Conservation (phyloP, 2,797 vertebrate species). For the Fistularia commersonii region DNA sequence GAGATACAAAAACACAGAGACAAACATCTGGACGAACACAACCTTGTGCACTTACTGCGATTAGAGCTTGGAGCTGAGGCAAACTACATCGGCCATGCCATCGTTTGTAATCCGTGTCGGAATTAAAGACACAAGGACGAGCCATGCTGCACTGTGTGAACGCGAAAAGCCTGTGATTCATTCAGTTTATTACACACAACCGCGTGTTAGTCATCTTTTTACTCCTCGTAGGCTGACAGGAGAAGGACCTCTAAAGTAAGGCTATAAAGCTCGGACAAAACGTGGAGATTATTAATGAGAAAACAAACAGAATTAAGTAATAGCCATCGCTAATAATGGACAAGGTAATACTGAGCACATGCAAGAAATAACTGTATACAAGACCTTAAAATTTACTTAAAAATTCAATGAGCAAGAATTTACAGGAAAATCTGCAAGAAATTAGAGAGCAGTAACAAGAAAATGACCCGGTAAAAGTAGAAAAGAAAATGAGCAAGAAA, state of each 20-base stretch:
- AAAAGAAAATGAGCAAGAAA: no score
- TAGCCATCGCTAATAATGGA: no score
- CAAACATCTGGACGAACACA: conserved; percentile 26
- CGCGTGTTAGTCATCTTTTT: conserved; percentile 26
- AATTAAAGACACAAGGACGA: not conserved
- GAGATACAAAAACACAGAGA: conserved; percentile 4
- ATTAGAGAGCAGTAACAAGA: no score
- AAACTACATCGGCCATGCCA: not conserved
- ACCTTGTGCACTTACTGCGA: no score
- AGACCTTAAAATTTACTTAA: no score
- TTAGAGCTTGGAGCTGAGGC: not conserved
- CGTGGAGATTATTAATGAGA: not conserved
- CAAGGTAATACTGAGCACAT: no score
- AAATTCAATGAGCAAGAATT: no score
- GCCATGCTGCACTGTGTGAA: not conserved
- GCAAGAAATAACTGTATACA: no score
- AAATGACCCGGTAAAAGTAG: no score
- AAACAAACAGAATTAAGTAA: no score
- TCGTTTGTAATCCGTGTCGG: no score
- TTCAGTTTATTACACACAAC: conserved; percentile 15
- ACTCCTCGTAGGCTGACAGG: conserved; percentile 1
- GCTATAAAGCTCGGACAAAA: conserved; percentile 4
- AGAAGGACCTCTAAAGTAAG: conserved; percentile 5
- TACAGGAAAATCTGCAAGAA: no score
- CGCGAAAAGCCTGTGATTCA: conserved; percentile 20